These are phyloP conservation scores for Platanista minor DNA, from an alignment of 2,113 vertebrate genomes.

Conservation along the genomic window DNA sequence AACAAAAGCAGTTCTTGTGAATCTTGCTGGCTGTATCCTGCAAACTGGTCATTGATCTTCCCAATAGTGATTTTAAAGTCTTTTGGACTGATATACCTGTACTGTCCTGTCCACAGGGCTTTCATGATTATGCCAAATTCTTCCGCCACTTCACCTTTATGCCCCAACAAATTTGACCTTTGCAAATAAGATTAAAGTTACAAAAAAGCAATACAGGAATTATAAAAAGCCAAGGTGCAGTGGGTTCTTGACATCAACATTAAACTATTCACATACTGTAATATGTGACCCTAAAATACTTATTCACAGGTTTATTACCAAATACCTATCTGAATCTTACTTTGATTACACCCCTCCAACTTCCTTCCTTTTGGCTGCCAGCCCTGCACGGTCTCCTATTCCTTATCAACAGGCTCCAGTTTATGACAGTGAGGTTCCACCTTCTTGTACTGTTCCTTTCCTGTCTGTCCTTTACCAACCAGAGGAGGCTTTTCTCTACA, in stretches of 20 bases:
- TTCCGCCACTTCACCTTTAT: slow-evolving; percentile 98
- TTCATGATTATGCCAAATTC: slow-evolving; percentile 99
- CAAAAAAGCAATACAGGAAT: background rate
- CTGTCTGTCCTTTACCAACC: background rate
- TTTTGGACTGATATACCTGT: slow-evolving; percentile 93
- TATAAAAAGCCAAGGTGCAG: background rate
- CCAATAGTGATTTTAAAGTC: slow-evolving; percentile 97
- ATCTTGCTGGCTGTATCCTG: slow-evolving; percentile 94
- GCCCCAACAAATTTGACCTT: slow-evolving; percentile 94
- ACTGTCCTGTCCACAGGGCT: slow-evolving; percentile 94
- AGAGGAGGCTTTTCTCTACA: background rate
- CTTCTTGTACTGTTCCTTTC: background rate
- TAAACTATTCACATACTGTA: background rate
- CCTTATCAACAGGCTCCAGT: background rate
- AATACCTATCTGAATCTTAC: background rate
- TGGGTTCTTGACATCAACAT: background rate
- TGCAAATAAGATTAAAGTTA: slow-evolving; percentile 48
- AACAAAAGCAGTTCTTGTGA: slow-evolving; percentile 98
- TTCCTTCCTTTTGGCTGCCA: background rate
- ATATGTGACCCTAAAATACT: background rate
- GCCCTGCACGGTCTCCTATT: background rate
- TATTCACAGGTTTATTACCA: background rate
- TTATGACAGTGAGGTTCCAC: background rate
- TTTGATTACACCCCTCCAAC: background rate
- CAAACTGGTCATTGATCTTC: slow-evolving; percentile 97